Evolutionary conservation across 53 echinoderm and acorn worm genomes (phyloP).

Genomic region (Astropecten irregularis): DNA sequence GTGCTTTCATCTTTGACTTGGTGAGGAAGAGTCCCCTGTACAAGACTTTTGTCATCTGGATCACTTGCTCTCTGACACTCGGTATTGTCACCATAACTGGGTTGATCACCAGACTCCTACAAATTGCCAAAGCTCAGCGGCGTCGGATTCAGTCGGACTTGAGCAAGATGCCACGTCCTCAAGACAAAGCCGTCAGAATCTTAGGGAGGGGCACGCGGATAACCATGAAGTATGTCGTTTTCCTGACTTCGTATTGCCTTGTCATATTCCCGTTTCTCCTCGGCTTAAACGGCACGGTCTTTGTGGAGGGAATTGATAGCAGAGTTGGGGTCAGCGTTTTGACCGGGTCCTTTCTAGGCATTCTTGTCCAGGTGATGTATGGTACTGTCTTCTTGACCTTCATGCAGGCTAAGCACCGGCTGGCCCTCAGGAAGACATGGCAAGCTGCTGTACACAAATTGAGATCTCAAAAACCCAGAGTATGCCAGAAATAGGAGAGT

Average conservation of each 20-base stretch:
- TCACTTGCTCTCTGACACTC: neutral
- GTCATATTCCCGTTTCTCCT: neutral
- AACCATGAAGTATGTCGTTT: neutral
- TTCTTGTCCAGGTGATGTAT: neutral
- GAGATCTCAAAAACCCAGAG: neutral
- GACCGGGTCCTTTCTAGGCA: neutral
- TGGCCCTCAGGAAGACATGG: neutral
- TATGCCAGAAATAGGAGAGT: no score
- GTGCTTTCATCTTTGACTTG: no score
- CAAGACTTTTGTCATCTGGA: neutral
- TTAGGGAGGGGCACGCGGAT: neutral
- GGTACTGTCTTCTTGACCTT: slow-evolving; percentile 13
- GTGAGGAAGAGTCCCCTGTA: neutral
- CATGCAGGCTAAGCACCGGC: slow-evolving; percentile 6
- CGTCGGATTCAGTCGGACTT: neutral
- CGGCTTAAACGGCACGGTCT: neutral
- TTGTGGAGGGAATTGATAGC: neutral
- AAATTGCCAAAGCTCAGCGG: neutral
- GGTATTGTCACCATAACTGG: neutral
- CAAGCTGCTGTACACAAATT: neutral
- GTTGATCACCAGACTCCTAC: neutral
- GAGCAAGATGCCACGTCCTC: neutral
- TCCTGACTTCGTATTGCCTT: neutral
- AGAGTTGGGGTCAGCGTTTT: no score
- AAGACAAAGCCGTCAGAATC: neutral